Percentiles rank a stretch among this genome's conserved stretches.
Evolutionary conservation across 2,797 vertebrate species (phyloP).

Genomic region (Helarctos malayanus): DNA sequence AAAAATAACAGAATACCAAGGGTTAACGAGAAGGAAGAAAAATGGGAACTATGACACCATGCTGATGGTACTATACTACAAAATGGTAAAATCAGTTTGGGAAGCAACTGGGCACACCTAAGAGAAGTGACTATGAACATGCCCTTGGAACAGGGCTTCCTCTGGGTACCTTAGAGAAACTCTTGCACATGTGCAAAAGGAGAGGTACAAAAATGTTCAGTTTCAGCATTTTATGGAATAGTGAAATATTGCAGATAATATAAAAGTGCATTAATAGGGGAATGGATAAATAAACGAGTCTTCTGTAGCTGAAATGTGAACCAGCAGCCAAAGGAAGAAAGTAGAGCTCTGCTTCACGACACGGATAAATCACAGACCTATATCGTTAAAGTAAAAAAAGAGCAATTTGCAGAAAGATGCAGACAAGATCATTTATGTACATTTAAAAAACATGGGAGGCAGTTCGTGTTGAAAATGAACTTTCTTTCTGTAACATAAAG

Average conservation of each 20-base stretch:
- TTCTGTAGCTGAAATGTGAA: not conserved
- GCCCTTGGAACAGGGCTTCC: not conserved
- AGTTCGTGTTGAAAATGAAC: slow-evolving; percentile 34
- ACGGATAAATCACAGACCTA: not conserved
- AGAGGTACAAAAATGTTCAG: not conserved
- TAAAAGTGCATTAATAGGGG: not conserved
- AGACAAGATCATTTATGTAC: not conserved
- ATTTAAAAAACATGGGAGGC: not conserved
- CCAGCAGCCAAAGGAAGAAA: not conserved
- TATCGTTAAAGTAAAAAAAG: slow-evolving; percentile 35
- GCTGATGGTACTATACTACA: not conserved
- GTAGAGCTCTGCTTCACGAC: not conserved
- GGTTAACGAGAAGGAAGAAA: not conserved
- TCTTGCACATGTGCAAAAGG: not conserved
- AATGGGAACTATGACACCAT: not conserved
- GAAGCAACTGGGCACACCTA: not conserved
- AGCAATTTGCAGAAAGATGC: not conserved
- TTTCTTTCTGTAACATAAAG: not conserved
- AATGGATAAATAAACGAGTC: not conserved
- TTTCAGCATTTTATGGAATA: not conserved
- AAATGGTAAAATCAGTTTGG: not conserved
- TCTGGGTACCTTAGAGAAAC: not conserved
- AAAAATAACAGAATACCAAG: not conserved
- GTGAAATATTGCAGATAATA: not conserved
- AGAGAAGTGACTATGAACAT: not conserved